Conservation (phyloP, 2,113 vertebrate species). For the Chroicocephalus ridibundus region DNA sequence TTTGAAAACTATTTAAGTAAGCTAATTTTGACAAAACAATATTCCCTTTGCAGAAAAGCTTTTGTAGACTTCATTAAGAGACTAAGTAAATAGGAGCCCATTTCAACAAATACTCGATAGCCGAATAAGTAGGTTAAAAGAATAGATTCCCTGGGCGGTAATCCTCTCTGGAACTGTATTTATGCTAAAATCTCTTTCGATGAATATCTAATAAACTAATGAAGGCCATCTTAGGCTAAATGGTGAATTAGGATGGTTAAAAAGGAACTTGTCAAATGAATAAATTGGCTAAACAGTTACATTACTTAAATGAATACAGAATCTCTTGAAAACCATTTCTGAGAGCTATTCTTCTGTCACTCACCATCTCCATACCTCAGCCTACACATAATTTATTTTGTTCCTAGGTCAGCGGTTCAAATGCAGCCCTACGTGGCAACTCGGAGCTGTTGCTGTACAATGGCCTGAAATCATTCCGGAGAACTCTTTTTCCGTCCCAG, state of each 20-base stretch:
- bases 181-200: conserved; percentile 46
- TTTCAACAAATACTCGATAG: conserved; percentile 36
- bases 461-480: neutral
- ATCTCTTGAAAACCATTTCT: conserved; percentile 44
- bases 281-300: conserved; percentile 55
- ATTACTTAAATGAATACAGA: conserved; percentile 52
- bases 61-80: conserved; percentile 38
- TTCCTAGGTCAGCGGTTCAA: conserved; percentile 53
- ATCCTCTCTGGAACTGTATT: conserved; percentile 62
- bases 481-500: neutral
- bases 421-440: neutral
- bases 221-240: conserved; percentile 54
- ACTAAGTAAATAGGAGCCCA: conserved; percentile 27
- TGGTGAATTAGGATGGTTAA: conserved; percentile 52
- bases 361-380: conserved; percentile 45
- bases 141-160: conserved; percentile 17
- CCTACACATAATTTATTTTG: conserved; percentile 57
- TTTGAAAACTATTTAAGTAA: conserved; percentile 58
- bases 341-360: conserved; percentile 51
- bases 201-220: conserved; percentile 60
- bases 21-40: conserved; percentile 57
- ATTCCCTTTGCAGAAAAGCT: conserved; percentile 49
- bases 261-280: conserved; percentile 50
- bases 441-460: neutral
- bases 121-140: conserved; percentile 18